Conservation (phyloP, 1,140 invertebrate species). For the Hormaphis cornu region DNA sequence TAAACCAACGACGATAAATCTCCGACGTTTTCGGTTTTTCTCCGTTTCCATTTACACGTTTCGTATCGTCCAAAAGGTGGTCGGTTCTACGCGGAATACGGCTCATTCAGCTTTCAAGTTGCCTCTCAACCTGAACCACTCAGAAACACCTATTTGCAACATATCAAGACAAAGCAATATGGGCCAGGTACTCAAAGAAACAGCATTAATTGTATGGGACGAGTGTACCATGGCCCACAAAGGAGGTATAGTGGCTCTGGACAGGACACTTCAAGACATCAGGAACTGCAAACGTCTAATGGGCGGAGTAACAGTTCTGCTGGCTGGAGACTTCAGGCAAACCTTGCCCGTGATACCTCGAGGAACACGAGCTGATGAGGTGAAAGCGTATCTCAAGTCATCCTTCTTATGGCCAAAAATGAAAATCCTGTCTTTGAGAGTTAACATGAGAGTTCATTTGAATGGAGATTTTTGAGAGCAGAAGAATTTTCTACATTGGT, state of each 20-base stretch:
- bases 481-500: not conserved
- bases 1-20: too few species aligned
- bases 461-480: not conserved
- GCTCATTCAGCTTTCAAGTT: not conserved
- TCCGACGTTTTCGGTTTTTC: too few species aligned
- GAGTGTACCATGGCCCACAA: not conserved
- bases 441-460: not conserved
- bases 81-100: too few species aligned
- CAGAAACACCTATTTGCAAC: not conserved
- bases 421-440: not conserved
- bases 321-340: constrained; percentile 40
- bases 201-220: not conserved
- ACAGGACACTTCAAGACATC: not conserved
- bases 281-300: not conserved
- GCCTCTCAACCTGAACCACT: not conserved
- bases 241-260: not conserved
- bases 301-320: constrained; percentile 31
- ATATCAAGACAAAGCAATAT: not conserved
- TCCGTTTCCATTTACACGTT: too few species aligned
- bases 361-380: constrained; percentile 39
- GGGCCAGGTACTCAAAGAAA: not conserved
- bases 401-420: not conserved
- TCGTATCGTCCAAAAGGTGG: too few species aligned
- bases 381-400: not conserved
- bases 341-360: constrained; percentile 44